These are phyloP conservation scores for Crotalus viridis DNA, from an alignment of 2,113 vertebrate species.

Conservation along the genomic window DNA sequence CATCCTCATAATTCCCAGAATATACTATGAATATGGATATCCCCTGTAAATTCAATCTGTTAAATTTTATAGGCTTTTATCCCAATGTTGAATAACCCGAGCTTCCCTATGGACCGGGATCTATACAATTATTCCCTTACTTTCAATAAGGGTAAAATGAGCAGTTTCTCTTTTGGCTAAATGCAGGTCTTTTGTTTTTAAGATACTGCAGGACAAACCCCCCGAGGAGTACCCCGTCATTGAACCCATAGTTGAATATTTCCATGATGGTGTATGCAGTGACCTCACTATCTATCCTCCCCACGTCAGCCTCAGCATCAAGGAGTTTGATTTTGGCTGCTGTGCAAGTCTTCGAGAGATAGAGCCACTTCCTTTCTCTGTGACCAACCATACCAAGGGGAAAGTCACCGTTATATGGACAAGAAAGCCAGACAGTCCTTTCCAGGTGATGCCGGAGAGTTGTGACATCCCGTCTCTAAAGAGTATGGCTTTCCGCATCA, in stretches of 20 bases:
- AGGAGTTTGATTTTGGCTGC: slow-evolving; percentile 80
- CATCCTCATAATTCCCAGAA: neutral
- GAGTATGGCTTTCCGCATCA: slow-evolving; percentile 77
- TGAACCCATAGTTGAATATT: slow-evolving; percentile 73
- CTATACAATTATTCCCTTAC: neutral
- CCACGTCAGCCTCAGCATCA: slow-evolving; percentile 74
- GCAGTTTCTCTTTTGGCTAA: neutral
- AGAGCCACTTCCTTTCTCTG: slow-evolving; percentile 67
- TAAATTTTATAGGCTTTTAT: slow-evolving; percentile 1
- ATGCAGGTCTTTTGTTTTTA: neutral
- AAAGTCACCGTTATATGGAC: slow-evolving; percentile 85
- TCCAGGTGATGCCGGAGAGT: slow-evolving; percentile 75
- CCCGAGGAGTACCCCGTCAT: slow-evolving; percentile 35
- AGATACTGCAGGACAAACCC: slow-evolving; percentile 48
- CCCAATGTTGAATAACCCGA: neutral
- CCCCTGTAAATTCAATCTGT: neutral
- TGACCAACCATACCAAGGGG: slow-evolving; percentile 86
- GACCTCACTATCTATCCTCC: slow-evolving; percentile 60
- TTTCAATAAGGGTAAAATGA: neutral
- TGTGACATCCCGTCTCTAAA: slow-evolving; percentile 82
- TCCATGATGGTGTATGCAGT: slow-evolving; percentile 51
- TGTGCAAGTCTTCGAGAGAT: slow-evolving; percentile 46
- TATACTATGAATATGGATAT: neutral
- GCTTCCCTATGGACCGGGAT: neutral
- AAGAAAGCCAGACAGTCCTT: slow-evolving; percentile 62